Base-by-base conservation (phyloP, 1,140 invertebrate genomes). In the Diploscapter pachys region DNA sequence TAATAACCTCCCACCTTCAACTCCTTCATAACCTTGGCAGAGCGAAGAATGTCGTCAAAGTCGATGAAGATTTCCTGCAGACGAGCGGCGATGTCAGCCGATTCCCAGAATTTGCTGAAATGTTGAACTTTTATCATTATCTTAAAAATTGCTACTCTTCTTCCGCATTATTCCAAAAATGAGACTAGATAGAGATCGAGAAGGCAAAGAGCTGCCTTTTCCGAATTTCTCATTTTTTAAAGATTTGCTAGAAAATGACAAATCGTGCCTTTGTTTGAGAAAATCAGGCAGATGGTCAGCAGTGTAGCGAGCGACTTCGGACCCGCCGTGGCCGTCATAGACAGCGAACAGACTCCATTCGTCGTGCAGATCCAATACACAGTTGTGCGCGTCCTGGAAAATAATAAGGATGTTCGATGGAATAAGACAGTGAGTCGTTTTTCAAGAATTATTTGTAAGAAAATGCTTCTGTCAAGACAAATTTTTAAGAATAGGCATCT, bases 301-400 rank as follows among this genome's bases (percentile, higher is more conserved):
- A 85, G 92, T 93, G 87, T 97, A 98, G 78, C 91, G 90, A 0
- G 95, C 93, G 9, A 98, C 95, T 88, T 98, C 95, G 54, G 87
- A 90, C 78, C 95, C 95, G 62, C 96, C 96, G 87, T 98, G 96
- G 0, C 96, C 96, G 89, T 98, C 96, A 86, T 96, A 98, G 0
- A 98, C 95, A 66, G 93, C 94, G 89, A 98, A 98, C 48, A 96
- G 88, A 4, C 93, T 92, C 63, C 91, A 90, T 49, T 86, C 81
- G 13, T 83, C 87, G 86, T 96, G 94, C 88, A 91, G 96, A 73
- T 94, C 89, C 74, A 94, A 87, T 77, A 93, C 91, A 80, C 91
- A 92, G 86, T 96, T 96, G 85, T 98, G 95, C 52, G 95, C 93
- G 91, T 98, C 96, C 95, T 98, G 81, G 76, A 88, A 87, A 71